Base-by-base conservation (phyloP, 2,797 vertebrate species). In the Fistularia commersonii region DNA sequence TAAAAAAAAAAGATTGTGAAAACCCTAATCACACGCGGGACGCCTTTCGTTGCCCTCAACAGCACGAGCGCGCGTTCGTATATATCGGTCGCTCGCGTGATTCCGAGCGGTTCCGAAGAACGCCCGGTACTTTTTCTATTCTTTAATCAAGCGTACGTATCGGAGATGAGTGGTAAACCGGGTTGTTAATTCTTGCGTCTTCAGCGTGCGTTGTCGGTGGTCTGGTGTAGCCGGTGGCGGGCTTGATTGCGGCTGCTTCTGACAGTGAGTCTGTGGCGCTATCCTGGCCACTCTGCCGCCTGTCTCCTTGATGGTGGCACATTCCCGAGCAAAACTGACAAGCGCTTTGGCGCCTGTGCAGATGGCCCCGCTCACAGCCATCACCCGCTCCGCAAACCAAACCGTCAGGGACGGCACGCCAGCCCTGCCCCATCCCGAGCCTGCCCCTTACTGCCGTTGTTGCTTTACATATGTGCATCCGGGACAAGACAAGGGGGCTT, bases 261-360 rank as follows among this genome's bases (percentile, higher is more conserved):
- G 86, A 89, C 86, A 88, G 84, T 76, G 74, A 84, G 81, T 78
- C 72, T 76, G 81, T 69, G 55, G 80, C 57, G 70, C 76, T 75
- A 82, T 91, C 90, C 90, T 77, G 90, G 90, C 86, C 79, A 62
- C 84, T 85, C 91, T 86, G 85, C 93, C 91, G 92, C 91, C 93
- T 94, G 93, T 95, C 94, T 91, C 84, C 90, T 92, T 93, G 92
- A 95, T 90, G 86, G 61, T 78, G 88, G 91, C 90, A 86, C 88
- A 69, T 88, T 79, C 84, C 58, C 84, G 87, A 92, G 92, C 92
- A 86, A 92, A 96, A 93, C 93, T 95, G 95, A 98, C 95, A 96
- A 92, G 86, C 89, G 84, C 80, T 80, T 93, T 93, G 93, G 92
- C 90, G 92, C 91, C 90, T 74, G 83, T 89, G 85, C 87, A 91